Base-by-base conservation (phyloP, 2,797 vertebrate species). In the Anas capensis region DNA sequence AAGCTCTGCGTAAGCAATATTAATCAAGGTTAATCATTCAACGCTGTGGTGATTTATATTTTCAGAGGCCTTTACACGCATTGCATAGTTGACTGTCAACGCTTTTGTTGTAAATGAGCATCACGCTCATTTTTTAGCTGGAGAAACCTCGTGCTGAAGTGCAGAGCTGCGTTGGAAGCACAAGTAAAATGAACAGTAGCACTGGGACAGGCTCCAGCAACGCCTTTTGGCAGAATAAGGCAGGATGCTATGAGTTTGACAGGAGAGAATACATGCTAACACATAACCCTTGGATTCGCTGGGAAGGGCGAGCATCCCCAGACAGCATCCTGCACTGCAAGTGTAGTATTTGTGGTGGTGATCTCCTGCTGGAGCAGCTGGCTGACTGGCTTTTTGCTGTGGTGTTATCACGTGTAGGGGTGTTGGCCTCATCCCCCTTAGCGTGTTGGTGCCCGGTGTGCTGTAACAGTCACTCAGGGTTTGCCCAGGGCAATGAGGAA, bases 241-340 rank as follows among this genome's bases (percentile, higher is more conserved):
- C 6, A 20, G 23, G 29, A 33, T 73, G 24, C 62, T 38, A 33
- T 66, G 58, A 11, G 5, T 92, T 96, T 91, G 78, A 19, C 60
- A 66, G 34, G 36, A 48, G 33, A 51, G 36, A 34, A 14, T 46
- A 13, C 17, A 10, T n/a, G 57, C 6, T 42, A 54, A 57, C 27
- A 0, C 6, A 17, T n/a, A 29, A 42, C 6, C 38, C 83, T n/a
- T 61, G 0, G 34, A 15, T 11, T 54, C 66, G 20, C 31, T 62
- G 72, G 51, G 34, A 88, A 62, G 58, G 38, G 51, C 27, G 51
- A 56, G 11, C 33, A 46, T 65, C 48, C 65, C 49, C 56, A 8
- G 13, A 8, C 8, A 66, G 69, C 40, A 53, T 29, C 60, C 0
- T 38, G 71, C 49, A 42, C 34, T 0, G 0, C 1, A 3, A 0